Base-by-base conservation (phyloP, 2,888 invertebrate genomes). In the Xiphydria camelus region DNA sequence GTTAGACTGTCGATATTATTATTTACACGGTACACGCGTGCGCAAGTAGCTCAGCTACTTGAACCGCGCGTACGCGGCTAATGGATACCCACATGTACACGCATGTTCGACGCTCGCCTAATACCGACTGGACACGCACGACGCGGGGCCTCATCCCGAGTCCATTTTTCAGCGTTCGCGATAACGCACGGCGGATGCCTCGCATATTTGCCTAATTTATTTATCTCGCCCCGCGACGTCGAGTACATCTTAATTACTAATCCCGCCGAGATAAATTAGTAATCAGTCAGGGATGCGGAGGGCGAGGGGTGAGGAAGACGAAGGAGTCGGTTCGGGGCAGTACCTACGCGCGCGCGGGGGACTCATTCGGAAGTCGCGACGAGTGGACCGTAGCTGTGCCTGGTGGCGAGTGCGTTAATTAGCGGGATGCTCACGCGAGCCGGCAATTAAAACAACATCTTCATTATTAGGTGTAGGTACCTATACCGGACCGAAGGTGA, bases 371-470 rank as follows among this genome's bases (percentile, higher is more conserved):
- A 57, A 62, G 59, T 63, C 57, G 59, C 47, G 65, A 47, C 44
- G 64, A 70, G 66, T 56, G 50, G 57, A 68, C 62, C 52, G 58
- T 67, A 65, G 59, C 55, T 42, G 19, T 41, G 46, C 56, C 55
- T 63, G 63, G 66, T 67, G 69, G 67, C 64, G 66, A 69, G 61
- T 71, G 72, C 74, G 73, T 74, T 74, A 74, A 74, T 74, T 74
- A 73, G 73, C 66, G 64, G 59, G 69, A 67, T 70, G 69, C 72
- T 69, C 73, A 70, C 72, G 72, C 73, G 69, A 72, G 68, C 65
- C 62, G 57, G 73, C 73, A 74, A 75, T 74, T 74, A 73, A 74
- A 72, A 66, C 70, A 66, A 75, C 74, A 74, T 73, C 74, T 75
- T 75, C 72, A 74, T 75, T 74, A 74, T 73, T 69, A 68, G 70